Conservation (phyloP, 92 coral and sea anemone genomes). For the Actinernus sp. region DNA sequence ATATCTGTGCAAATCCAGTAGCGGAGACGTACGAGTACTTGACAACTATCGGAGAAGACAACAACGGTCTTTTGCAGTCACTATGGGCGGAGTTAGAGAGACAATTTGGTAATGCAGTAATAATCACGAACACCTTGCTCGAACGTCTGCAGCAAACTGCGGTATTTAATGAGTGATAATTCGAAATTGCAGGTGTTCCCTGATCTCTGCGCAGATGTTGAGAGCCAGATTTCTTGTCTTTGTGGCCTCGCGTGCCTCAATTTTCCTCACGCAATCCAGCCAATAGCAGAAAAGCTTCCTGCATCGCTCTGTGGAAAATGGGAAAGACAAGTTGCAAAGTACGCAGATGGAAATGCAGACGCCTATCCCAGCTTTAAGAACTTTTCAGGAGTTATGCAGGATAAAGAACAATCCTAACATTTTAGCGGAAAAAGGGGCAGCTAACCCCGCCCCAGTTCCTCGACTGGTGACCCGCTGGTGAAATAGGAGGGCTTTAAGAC, state of each 20-base stretch:
- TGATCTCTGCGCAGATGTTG: slow-evolving; percentile 62
- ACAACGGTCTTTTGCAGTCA: slow-evolving; percentile 14
- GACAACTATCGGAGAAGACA: slow-evolving; percentile 58
- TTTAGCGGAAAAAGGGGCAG: slow-evolving; percentile 7
- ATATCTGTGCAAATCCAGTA: slow-evolving; percentile 55
- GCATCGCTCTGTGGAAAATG: slow-evolving; percentile 38
- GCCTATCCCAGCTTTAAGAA: slow-evolving; percentile 41
- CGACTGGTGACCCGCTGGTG: not conserved
- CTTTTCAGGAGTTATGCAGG: slow-evolving; percentile 42
- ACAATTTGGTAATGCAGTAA: slow-evolving; percentile 43
- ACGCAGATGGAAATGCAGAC: slow-evolving; percentile 27
- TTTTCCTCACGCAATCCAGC: slow-evolving; percentile 57
- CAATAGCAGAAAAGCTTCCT: slow-evolving; percentile 56
- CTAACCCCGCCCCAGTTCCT: not conserved
- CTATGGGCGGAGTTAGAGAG: slow-evolving; percentile 49
- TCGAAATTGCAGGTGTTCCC: slow-evolving; percentile 43
- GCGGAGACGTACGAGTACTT: slow-evolving; percentile 15
- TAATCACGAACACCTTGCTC: slow-evolving; percentile 9
- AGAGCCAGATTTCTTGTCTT: slow-evolving; percentile 44
- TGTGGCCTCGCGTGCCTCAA: slow-evolving; percentile 61
- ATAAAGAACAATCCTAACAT: slow-evolving; percentile 66
- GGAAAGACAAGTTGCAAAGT: slow-evolving; percentile 54
- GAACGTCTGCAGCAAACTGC: slow-evolving; percentile 11
- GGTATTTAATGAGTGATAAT: slow-evolving; percentile 25
- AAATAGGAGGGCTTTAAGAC: not conserved